These are phyloP conservation scores for Diceros bicornis DNA, from an alignment of 2,797 vertebrate genomes.

Conservation along the genomic window DNA sequence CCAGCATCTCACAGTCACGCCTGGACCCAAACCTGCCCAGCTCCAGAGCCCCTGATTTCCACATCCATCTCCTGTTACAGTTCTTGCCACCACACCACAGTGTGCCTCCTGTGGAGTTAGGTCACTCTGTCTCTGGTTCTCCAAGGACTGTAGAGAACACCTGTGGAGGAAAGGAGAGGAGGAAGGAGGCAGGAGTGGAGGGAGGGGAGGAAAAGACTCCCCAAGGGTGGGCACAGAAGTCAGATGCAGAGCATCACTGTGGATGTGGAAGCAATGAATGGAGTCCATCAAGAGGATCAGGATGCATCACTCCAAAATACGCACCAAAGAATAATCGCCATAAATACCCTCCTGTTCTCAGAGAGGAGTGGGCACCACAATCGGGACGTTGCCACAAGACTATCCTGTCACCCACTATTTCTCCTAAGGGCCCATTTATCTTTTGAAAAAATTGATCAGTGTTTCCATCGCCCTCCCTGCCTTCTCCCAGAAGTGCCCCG, in stretches of 20 bases:
- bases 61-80: accelerated
- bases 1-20: neutral
- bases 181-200: neutral
- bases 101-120: accelerated
- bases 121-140: neutral
- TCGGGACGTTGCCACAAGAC: neutral
- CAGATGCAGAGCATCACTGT: accelerated
- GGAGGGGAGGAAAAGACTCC: neutral
- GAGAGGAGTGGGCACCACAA: too few relatives aligned
- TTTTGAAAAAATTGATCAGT: too few relatives aligned
- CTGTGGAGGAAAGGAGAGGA: neutral
- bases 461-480: too few relatives aligned
- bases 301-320: neutral
- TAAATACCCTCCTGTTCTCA: neutral
- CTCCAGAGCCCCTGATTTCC: too few relatives aligned
- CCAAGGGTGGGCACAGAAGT: accelerated
- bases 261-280: neutral
- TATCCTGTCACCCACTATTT: neutral
- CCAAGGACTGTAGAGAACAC: too few relatives aligned
- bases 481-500: neutral
- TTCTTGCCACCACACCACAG: neutral
- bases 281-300: neutral
- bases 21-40: neutral
- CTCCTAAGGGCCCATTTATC: neutral
- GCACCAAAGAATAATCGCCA: too few relatives aligned